Base-by-base conservation (phyloP, 2,113 vertebrate species). In the Bungarus multicinctus region DNA sequence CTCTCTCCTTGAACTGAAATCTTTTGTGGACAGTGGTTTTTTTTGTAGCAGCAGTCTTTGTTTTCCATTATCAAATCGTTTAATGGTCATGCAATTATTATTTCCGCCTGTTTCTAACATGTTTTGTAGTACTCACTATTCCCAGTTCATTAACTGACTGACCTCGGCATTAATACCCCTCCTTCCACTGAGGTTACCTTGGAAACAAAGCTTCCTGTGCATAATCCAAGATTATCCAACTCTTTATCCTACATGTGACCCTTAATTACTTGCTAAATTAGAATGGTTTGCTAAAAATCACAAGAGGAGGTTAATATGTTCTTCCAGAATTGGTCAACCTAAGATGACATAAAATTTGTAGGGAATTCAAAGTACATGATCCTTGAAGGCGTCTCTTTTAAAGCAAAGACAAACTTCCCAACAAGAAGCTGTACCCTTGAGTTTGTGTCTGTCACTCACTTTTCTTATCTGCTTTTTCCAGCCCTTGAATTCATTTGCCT, bases 251-350 rank as follows among this genome's bases (percentile, higher is more conserved):
- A 96, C 98, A 98, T 98, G 98, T 98, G 98, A 98, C 98, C 98
- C 98, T 98, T 98, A 98, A 98, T 98, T 98, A 98, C 98, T 98
- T 98, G 97, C 97, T 98, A 98, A 98, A 98, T 98, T 98, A 98
- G 98, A 98, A 98, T 96, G 97, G 97, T 98, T 98, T 97, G 97
- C 97, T 98, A 97, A 98, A 98, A 98, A 98, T 98, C 98, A 97
- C 97, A 97, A 98, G 97, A 96, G 95, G 98, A 97, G 98, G 98
- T 98, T 98, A 98, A 98, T 98, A 97, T 97, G 98, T 97, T 97
- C 97, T 97, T 97, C 97, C 97, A 98, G 97, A 98, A 97, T 97
- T 98, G 98, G 98, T 98, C 98, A 98, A 98, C 98, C 98, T 96
- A 95, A 98, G 97, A 98, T 97, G 98, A 98, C 98, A 98, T 97